Evolutionary conservation across 2,888 invertebrate genomes (phyloP), one percentile per base, ranked within the genome.

Genomic region (Dolichomitus sp.): DNA sequence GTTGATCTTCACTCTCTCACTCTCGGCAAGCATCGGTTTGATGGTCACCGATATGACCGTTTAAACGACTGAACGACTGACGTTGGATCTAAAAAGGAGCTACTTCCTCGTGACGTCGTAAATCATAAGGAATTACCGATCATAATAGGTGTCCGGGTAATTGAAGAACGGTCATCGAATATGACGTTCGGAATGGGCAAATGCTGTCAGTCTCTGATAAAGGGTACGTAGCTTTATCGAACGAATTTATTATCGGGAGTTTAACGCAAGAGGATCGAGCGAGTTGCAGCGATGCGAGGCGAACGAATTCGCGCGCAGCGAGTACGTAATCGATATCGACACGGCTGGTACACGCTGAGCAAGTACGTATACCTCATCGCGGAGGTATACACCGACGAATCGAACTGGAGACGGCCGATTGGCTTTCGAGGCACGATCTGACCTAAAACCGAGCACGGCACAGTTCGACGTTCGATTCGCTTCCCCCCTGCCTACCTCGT

Each of bases 371-470:
- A 73, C 50, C 42, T 30, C 30, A 19, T 42, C 50, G 45, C 30
- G 30, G 42, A 65, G 45, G 73, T 83, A 81, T 81, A 73, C 81
- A 84, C 82, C 81, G 85, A 86, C 84, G 85, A 82, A 86, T 81
- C 87, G 81, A 88, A 84, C 81, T 84, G 83, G 87, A 89, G 84
- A 80, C 87, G 82, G 81, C 80, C 87, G 87, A 92, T 92, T 93
- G 91, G 90, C 90, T 93, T 93, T 93, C 93, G 89, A 90, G 84
- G 90, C 93, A 93, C 92, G 93, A 92, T 92, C 88, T 93, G 92
- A 92, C 92, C 92, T 93, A 92, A 92, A 93, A 93, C 88, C 89
- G 88, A 85, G 86, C 85, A 82, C 80, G 83, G 84, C 83, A 83
- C 83, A 80, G 88, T 85, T 89, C 89, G 89, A 88, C 88, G 85